Evolutionary conservation across 2,888 invertebrate genomes (phyloP), one percentile per base, ranked within the genome.

Genomic region (Dexiosoma caninum): DNA sequence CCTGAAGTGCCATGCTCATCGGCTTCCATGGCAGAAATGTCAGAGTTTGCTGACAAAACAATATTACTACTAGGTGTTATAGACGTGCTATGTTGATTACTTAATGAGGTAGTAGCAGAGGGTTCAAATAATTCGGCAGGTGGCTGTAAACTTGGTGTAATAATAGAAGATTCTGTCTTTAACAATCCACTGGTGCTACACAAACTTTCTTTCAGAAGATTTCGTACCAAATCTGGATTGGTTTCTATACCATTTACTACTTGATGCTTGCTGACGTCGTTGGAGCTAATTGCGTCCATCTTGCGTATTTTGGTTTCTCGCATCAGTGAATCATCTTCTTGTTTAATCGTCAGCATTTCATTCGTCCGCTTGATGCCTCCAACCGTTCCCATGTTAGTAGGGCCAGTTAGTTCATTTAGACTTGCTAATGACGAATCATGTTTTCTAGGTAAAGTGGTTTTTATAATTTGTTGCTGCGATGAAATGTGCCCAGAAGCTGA

Each of bases 171-270:
- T 55, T 89, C 89, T 1, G 86, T 85, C 74, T 89, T 88, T 12
- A 89, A 84, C 14, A 88, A 84, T 46, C 84, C 84, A 59, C 84
- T 86, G 19, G 88, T 82, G n/a, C 86, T 86, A 70, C 89, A 93
- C 59, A 93, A 87, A 80, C 93, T 92, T 83, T 94, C 94, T 86
- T 94, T 94, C 1, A 94, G 88, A 46, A 94, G 88, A 85, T 93
- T 94, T n/a, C 94, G 94, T 27, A 94, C 94, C 84, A 94, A 84
- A 7, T 93, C 93, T 0, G 94, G 94, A 85, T 94, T 94, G 0
- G 94, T 94, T 89, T 94, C 94, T 62, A 94, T 93, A 7, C 94
- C 94, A 84, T 94, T 94, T 0, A 93, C 89, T 64, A 89, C 51
- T 8, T 87, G 86, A 66, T 86, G 86, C 57, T 88, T 88, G 7